Conservation (phyloP, 2,113 vertebrate species). For the Triplophysa rosa region DNA sequence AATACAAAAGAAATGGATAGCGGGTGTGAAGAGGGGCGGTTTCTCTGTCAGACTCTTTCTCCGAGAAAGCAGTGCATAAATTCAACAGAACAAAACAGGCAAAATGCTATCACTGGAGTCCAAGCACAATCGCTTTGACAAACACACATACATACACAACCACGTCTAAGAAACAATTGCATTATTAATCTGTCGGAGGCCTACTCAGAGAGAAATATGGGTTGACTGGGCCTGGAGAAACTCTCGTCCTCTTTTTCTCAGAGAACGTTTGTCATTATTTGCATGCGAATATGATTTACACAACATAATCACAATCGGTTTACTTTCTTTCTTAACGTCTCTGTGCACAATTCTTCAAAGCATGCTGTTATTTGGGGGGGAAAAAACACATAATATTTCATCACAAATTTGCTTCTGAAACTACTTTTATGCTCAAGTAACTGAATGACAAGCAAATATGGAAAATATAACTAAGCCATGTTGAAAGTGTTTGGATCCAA, state of each 20-base stretch:
- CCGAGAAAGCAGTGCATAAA: conserved; percentile 35
- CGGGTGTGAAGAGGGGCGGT: conserved; percentile 45
- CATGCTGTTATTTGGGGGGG: neutral
- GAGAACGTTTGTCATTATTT: neutral
- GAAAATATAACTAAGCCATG: neutral
- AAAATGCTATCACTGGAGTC: conserved; percentile 43
- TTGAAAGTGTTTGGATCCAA: neutral
- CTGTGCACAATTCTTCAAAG: neutral
- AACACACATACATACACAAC: neutral
- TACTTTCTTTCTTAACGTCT: neutral
- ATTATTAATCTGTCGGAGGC: conserved; percentile 24
- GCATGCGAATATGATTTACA: too few species aligned
- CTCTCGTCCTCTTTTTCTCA: too few species aligned
- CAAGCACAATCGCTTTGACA: conserved; percentile 3
- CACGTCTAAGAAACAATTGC: neutral
- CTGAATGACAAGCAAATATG: neutral
- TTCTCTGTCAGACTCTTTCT: neutral
- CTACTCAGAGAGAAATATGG: conserved; percentile 2
- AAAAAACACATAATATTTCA: neutral
- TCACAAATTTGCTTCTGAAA: neutral
- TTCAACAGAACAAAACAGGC: conserved; percentile 55
- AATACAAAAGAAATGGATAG: conserved; percentile 4
- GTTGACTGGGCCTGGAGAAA: neutral
- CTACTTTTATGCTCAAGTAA: neutral
- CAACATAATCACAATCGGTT: too few species aligned